Percentiles rank a stretch among this genome's conserved stretches.
Conservation (phyloP, 2,797 vertebrate species). For the Ptychadena robeensis region DNA sequence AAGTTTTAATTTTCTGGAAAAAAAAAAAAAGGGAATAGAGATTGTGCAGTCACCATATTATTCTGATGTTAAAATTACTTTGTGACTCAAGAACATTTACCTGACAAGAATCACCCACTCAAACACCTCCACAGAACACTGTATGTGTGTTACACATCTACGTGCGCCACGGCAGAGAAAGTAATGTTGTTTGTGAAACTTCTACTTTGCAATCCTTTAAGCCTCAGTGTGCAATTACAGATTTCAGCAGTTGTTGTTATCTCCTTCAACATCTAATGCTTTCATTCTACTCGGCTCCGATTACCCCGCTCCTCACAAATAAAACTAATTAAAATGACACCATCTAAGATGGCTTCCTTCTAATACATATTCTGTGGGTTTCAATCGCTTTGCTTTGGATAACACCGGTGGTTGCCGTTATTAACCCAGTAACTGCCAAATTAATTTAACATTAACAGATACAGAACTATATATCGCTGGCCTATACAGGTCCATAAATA, state of each 20-base stretch:
- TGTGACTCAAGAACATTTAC: conserved; percentile 45
- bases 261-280: neutral
- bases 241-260: neutral
- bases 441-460: no score
- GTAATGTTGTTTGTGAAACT: neutral
- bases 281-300: neutral
- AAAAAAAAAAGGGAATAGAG: neutral
- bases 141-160: conserved; percentile 8
- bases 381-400: no score
- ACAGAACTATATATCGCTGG: no score
- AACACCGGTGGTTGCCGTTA: no score
- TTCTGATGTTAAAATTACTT: conserved; percentile 36
- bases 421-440: no score
- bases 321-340: neutral
- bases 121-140: conserved; percentile 22
- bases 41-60: conserved; percentile 20
- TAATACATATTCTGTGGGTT: neutral
- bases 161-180: conserved; percentile 2
- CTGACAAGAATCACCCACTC: conserved; percentile 33
- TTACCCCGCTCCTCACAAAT: neutral
- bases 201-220: conserved; percentile 4
- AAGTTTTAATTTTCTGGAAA: neutral
- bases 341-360: neutral
- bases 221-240: neutral
- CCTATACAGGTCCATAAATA: no score